Evolutionary conservation across 2,797 vertebrate species (phyloP), one percentile per base, ranked within the genome.

Genomic region (Bovichtus variegatus): DNA sequence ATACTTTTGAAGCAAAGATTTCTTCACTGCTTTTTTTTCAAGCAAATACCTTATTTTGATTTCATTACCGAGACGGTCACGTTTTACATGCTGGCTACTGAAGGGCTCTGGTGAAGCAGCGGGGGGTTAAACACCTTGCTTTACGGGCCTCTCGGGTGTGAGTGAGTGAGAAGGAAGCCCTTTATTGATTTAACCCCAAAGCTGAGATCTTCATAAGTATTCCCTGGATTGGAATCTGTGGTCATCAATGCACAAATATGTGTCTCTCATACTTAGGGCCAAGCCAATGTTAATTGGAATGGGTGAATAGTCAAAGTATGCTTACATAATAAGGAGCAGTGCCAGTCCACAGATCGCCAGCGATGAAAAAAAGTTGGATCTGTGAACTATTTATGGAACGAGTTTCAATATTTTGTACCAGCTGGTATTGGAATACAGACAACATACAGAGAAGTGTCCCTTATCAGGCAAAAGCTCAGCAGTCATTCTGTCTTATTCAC

Each of bases 401-500:
- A 13, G 38, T 38, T 57, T 86, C 54, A 73, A 57, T 80, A 59
- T 83, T 80, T 66, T 67, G 38, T 11, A 38, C 40, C 64, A 75
- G 53, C 62, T 82, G 58, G 59, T 78, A 10, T 12, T 76, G 57
- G 63, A 80, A 68, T 43, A 59, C 36, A 73, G 59, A 65, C 65
- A 71, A 76, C 46, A 66, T 44, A 65, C 55, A 49, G 54, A 53
- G 15, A 83, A 18, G 40, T n/a, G 44, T 76, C 64, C 70, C 58
- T 87, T 82, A 84, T 86, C 63, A 54, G 74, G 57, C 65, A 54
- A 73, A 64, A 58, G 69, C 76, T 82, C 72, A 31, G 78, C 71
- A 69, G 64, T 80, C 74, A 65, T 72, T 88, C 78, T 29, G 58
- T 82, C 77, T 77, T 74, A 79, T 78, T 87, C 83, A 81, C 76